Conservation (phyloP, 2,888 invertebrate species). For the Xestia sexstrigata region DNA sequence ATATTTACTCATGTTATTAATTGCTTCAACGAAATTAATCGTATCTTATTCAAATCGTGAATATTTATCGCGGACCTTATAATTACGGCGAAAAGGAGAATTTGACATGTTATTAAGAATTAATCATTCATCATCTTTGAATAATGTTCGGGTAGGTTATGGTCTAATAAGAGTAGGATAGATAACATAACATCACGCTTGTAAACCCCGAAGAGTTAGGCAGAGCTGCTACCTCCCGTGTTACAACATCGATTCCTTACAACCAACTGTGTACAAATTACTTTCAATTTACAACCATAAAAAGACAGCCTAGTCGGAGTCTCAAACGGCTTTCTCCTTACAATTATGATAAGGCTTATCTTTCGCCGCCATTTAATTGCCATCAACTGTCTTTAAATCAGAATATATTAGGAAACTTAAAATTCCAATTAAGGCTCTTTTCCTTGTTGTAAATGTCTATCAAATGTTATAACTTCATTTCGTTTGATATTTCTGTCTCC, state of each 20-base stretch:
- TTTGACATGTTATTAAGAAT: neutral
- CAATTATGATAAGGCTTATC: slow-evolving; percentile 60
- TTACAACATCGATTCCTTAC: slow-evolving; percentile 19
- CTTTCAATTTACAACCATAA: slow-evolving; percentile 53
- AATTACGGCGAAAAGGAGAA: neutral
- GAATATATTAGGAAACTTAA: slow-evolving; percentile 44
- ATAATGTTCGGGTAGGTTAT: neutral
- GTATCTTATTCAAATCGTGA: neutral
- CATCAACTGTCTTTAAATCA: slow-evolving; percentile 13
- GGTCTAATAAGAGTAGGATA: neutral
- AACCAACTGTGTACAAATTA: slow-evolving; percentile 24
- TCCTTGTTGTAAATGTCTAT: slow-evolving; percentile 44
- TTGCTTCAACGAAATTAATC: slow-evolving; percentile 5
- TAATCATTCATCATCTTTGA: too few species aligned
- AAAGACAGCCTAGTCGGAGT: slow-evolving; percentile 25
- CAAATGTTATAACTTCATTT: slow-evolving; percentile 39
- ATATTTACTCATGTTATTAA: slow-evolving; percentile 31
- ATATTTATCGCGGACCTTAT: neutral
- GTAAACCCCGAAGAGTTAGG: too few species aligned
- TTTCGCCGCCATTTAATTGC: slow-evolving; percentile 33
- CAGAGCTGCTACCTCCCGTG: too few species aligned
- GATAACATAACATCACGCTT: neutral
- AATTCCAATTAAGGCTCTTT: slow-evolving; percentile 44
- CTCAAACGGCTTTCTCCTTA: slow-evolving; percentile 47
- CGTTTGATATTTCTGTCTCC: slow-evolving; percentile 18